phyloP scores from a whole-genome alignment of 92 coral and sea anemone species.

The Actinostola sp. region DNA sequence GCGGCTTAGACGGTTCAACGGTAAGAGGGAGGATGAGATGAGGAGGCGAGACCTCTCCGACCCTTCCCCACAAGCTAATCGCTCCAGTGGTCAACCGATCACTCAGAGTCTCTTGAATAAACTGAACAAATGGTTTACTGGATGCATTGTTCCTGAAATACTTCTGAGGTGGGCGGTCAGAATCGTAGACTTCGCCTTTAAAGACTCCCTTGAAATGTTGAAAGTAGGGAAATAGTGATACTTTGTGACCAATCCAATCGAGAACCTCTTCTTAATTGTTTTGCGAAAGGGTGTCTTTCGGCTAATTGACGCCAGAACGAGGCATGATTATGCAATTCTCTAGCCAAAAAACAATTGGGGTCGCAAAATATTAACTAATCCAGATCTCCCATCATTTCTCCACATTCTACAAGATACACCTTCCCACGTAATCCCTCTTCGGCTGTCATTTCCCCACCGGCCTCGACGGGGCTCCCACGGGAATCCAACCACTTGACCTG shows the following conservation, averaged over 20 bases:
- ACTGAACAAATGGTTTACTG: slow-evolving; percentile 19
- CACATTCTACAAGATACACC: slow-evolving; percentile 4
- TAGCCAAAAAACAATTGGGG: slow-evolving; percentile 20
- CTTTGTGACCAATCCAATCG: slow-evolving; percentile 30
- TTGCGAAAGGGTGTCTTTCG: not conserved
- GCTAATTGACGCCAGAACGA: slow-evolving; percentile 8
- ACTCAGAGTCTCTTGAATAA: slow-evolving; percentile 36
- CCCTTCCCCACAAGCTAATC: slow-evolving; percentile 14
- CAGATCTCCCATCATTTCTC: slow-evolving; percentile 13
- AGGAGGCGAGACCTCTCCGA: slow-evolving; percentile 39
- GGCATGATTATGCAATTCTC: slow-evolving; percentile 32
- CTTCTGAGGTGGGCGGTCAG: slow-evolving; percentile 24
- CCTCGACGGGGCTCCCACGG: slow-evolving; percentile 8
- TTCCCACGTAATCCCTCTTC: not conserved
- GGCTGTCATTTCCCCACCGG: slow-evolving; percentile 34
- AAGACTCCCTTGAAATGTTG: slow-evolving; percentile 32
- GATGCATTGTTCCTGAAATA: slow-evolving; percentile 10
- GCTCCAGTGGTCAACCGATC: slow-evolving; percentile 25
- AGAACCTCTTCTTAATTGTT: slow-evolving; percentile 21
- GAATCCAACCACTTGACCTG: not conserved
- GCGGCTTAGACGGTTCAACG: slow-evolving; percentile 54
- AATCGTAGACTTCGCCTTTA: slow-evolving; percentile 27
- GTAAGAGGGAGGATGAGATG: slow-evolving; percentile 46
- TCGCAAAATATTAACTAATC: slow-evolving; percentile 22
- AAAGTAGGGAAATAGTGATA: slow-evolving; percentile 39